Evolutionary conservation across 2,888 invertebrate genomes (phyloP).

Genomic region (Dascillus cervinus): DNA sequence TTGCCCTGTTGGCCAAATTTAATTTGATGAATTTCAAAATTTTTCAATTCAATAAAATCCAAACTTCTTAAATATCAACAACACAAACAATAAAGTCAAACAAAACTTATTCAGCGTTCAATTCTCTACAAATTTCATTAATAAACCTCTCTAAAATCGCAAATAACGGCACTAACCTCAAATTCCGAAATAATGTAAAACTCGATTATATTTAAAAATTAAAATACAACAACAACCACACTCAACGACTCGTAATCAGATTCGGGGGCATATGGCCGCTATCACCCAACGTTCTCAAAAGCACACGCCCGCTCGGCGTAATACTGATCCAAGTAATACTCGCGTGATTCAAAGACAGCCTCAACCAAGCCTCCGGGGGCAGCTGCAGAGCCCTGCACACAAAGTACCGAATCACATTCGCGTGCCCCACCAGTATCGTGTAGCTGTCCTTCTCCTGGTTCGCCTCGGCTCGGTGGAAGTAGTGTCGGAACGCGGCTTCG

Average conservation of each 20-base stretch:
- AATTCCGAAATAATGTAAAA: too few relatives aligned
- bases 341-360: conserved; percentile 84
- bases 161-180: too few relatives aligned
- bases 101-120: too few relatives aligned
- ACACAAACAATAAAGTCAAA: too few relatives aligned
- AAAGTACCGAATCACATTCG: conserved; percentile 84
- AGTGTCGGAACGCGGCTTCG: conserved; percentile 90
- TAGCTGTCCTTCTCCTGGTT: conserved; percentile 75
- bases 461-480: conserved; percentile 83
- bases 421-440: conserved; percentile 92
- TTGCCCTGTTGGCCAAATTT: too few relatives aligned
- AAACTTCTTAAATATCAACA: too few relatives aligned
- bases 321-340: conserved; percentile 91
- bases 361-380: conserved; percentile 94
- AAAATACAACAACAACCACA: too few relatives aligned
- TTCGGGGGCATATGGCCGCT: conserved; percentile 82
- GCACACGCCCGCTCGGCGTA: conserved; percentile 78
- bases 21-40: too few relatives aligned
- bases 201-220: too few relatives aligned
- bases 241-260: conserved; percentile 49
- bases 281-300: conserved; percentile 75
- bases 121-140: too few relatives aligned
- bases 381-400: conserved; percentile 71
- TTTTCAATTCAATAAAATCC: too few relatives aligned
- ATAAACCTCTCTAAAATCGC: too few relatives aligned